Evolutionary conservation across 2,797 vertebrate genomes (phyloP).

Genomic region (Danionella dracula): DNA sequence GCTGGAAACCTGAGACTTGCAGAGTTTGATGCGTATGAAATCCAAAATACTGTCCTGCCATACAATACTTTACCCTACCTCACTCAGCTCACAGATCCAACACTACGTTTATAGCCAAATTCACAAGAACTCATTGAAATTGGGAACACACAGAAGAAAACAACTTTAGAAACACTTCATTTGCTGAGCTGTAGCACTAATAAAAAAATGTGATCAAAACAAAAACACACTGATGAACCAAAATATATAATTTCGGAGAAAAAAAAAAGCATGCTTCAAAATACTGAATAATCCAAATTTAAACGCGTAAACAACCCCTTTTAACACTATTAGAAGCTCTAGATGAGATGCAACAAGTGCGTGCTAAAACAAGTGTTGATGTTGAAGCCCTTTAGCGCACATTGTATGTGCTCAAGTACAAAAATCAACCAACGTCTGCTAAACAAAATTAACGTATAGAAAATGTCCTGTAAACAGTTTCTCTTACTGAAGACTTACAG

Average conservation of each 20-base stretch:
- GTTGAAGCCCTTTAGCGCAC: conserved; percentile 25
- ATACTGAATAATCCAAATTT: not conserved
- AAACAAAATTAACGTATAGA: conserved; percentile 7
- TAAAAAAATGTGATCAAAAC: not conserved
- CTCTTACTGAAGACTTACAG: conserved; percentile 4
- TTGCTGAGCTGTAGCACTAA: not conserved
- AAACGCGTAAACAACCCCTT: not conserved
- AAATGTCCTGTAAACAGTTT: conserved; percentile 18
- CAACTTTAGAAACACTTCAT: not conserved
- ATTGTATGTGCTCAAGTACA: conserved; percentile 10
- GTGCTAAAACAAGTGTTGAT: not conserved
- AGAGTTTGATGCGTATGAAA: conserved; percentile 17
- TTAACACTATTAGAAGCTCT: too few species aligned
- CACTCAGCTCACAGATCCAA: conserved; percentile 6
- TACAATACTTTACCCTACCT: conserved; percentile 6
- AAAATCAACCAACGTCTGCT: conserved; percentile 15
- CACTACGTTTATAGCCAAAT: not conserved
- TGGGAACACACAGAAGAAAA: not conserved
- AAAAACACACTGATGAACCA: not conserved
- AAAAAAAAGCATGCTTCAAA: conserved; percentile 2
- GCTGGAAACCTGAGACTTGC: conserved; percentile 38
- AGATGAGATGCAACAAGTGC: too few species aligned
- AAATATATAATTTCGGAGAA: conserved; percentile 1
- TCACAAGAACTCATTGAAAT: not conserved
- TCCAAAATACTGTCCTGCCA: conserved; percentile 21